Evolutionary conservation across 2,797 vertebrate species (phyloP).

Genomic region (Platalea minor): DNA sequence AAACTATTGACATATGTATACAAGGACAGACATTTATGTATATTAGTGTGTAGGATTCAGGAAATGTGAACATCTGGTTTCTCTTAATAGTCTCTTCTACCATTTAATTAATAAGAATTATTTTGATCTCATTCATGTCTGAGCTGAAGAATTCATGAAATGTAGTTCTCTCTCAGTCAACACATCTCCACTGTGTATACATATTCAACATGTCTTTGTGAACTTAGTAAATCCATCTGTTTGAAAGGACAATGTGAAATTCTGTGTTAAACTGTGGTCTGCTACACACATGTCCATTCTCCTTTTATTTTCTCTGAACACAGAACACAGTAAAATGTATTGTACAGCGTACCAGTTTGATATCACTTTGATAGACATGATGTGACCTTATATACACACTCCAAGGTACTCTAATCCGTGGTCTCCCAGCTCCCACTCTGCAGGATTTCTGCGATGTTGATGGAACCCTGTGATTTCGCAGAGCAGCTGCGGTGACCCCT

Average conservation of each 20-base stretch:
- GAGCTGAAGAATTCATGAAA: conserved; percentile 11
- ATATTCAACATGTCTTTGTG: background rate
- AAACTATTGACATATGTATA: background rate
- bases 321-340: conserved; percentile 74
- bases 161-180: background rate
- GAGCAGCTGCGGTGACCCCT: conserved; percentile 78
- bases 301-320: conserved; percentile 72
- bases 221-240: conserved; percentile 56
- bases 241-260: conserved; percentile 62
- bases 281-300: conserved; percentile 72
- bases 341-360: conserved; percentile 68
- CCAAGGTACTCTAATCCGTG: conserved; percentile 73
- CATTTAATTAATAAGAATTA: conserved; percentile 28
- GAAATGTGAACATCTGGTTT: conserved; percentile 28
- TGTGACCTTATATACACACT: conserved; percentile 77
- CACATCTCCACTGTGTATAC: background rate
- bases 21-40: background rate
- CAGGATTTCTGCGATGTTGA: conserved; percentile 80
- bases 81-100: background rate
- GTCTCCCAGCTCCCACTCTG: conserved; percentile 78
- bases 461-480: conserved; percentile 78
- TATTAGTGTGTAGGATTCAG: background rate
- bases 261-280: conserved; percentile 65
- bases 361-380: conserved; percentile 76
- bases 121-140: conserved; percentile 10